phyloP scores from a whole-genome alignment of 1,140 invertebrate species.

The Mercenaria mercenaria region DNA sequence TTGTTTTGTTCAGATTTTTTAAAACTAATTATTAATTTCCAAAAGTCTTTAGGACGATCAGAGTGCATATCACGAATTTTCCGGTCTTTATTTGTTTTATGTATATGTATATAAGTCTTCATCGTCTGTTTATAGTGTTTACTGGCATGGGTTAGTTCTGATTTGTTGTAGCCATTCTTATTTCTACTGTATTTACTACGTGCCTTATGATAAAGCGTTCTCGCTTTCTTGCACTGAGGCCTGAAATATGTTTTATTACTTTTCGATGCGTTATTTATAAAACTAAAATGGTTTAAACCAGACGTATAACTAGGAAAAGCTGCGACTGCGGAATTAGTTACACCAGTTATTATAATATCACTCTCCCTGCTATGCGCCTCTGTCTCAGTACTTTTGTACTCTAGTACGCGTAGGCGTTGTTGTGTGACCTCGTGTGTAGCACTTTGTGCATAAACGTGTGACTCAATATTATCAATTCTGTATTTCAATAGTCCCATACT shows the following conservation, averaged over 20 bases:
- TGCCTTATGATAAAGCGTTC: background rate
- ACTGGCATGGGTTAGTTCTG: background rate
- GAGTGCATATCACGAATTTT: background rate
- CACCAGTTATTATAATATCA: too few species aligned
- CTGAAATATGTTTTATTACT: background rate
- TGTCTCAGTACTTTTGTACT: too few species aligned
- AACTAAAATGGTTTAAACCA: background rate
- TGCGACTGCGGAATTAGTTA: background rate
- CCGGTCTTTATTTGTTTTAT: background rate
- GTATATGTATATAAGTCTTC: background rate
- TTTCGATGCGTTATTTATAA: background rate
- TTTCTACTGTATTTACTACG: background rate
- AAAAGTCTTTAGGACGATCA: slow-evolving; percentile 3
- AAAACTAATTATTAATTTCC: background rate
- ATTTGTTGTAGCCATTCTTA: background rate
- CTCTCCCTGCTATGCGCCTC: too few species aligned
- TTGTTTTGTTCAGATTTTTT: background rate
- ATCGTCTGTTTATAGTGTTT: background rate
- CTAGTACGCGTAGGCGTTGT: too few species aligned
- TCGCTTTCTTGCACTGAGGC: background rate
- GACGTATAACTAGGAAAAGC: background rate
- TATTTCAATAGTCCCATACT: too few species aligned
- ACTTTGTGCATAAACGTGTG: too few species aligned
- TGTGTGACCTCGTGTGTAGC: too few species aligned
- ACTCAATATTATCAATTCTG: too few species aligned